Base-by-base conservation (phyloP, 2,113 vertebrate genomes). In the Stegostoma tigrinum region DNA sequence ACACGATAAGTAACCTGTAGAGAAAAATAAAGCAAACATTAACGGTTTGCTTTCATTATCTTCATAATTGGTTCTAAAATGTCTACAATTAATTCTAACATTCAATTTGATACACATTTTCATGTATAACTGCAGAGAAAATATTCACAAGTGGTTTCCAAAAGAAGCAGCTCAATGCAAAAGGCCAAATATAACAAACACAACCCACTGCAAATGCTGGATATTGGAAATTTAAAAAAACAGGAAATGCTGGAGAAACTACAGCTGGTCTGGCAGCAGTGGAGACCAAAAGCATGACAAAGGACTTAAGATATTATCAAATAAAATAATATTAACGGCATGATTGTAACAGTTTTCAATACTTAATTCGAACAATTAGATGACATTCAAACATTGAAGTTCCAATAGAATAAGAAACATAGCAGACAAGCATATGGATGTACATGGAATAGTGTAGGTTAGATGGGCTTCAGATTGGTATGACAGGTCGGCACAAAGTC, bases 1-100 rank as follows among this genome's bases (percentile, higher is more conserved):
- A 98, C 99, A 99, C 97, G 99, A 99, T 96, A 99, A 98, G 97
- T 99, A 99, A 96, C 99, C 99, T 99, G 96, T 78, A 95, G 21
- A 95, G 96, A 55, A 95, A 75, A 93, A 96, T 42, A 96, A 15
- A 34, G 4, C 48, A 17, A 48, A 72, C 24, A 14, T 61, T 7
- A 55, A 90, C 48, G 14, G 15, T 34, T 75, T 72, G 4, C 10
- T 68, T 38, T 48, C 67, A 91, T 66, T 2, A 38, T 38, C 23
- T 23, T 61, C 89, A 23, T n/a, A 93, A 67, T 93, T 91, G 30
- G n/a, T n/a, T 34, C n/a, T 61, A 61, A 64, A 64, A 90, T 61
- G 17, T 67, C 61, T 93, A 19, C 61, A 93, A 66, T 93, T 61
- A 93, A 93, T n/a, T 93, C 17, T 34, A 66, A n/a, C 61, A 38